Conservation (phyloP, 2,888 invertebrate species). For the Drosophila glabriapex region DNA sequence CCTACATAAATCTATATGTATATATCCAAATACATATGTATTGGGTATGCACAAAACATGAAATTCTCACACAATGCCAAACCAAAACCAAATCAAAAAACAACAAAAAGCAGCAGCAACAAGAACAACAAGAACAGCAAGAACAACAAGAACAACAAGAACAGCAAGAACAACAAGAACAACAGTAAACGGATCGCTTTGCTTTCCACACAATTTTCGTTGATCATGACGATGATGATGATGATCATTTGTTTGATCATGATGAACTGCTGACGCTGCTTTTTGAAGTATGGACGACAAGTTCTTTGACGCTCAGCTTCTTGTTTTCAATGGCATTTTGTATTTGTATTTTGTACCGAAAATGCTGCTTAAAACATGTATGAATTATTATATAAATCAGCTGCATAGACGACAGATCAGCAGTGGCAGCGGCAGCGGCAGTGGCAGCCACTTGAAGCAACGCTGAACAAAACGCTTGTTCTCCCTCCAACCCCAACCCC, state of each 20-base stretch:
- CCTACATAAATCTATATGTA: slow-evolving; percentile 21
- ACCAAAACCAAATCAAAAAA: slow-evolving; percentile 5
- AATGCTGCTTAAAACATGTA: slow-evolving; percentile 63
- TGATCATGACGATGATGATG: slow-evolving; percentile 10
- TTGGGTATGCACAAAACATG: slow-evolving; percentile 17
- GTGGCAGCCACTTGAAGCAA: slow-evolving; percentile 31
- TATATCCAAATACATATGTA: not conserved
- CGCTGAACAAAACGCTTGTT: slow-evolving; percentile 22
- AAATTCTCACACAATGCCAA: slow-evolving; percentile 49
- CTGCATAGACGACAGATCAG: slow-evolving; percentile 42
- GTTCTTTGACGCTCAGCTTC: slow-evolving; percentile 63
- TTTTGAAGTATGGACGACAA: slow-evolving; percentile 71
- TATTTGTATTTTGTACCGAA: slow-evolving; percentile 13
- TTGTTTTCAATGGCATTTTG: slow-evolving; percentile 38
- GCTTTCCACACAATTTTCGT: slow-evolving; percentile 61
- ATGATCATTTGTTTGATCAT: slow-evolving; percentile 27
- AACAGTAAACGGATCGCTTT: slow-evolving; percentile 45
- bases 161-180: slow-evolving; percentile 3
- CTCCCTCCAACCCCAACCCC: not conserved
- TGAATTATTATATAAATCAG: slow-evolving; percentile 71
- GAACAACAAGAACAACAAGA: slow-evolving; percentile 3
- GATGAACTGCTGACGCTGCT: slow-evolving; percentile 66
- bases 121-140: slow-evolving; percentile 4
- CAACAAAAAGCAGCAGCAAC: not conserved
- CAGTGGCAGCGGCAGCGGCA: not conserved